Conservation (phyloP, 2,888 invertebrate genomes). For the Pheosia gnoma region DNA sequence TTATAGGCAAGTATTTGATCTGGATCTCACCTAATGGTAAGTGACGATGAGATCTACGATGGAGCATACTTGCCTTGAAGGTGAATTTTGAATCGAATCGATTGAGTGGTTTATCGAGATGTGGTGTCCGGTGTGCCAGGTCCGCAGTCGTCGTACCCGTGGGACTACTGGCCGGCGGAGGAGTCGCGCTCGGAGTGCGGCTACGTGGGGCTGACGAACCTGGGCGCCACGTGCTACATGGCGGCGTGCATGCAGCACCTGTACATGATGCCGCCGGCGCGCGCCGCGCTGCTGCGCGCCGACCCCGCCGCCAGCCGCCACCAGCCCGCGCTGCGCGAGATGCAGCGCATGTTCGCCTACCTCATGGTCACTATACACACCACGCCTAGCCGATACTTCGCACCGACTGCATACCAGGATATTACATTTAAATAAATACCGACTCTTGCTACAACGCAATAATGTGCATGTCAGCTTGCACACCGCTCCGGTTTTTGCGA, state of each 20-base stretch:
- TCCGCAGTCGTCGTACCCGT: conserved; percentile 93
- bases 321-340: conserved; percentile 91
- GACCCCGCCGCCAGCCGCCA: conserved; percentile 91
- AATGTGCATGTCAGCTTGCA: too few species aligned
- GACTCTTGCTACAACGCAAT: too few species aligned
- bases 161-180: conserved; percentile 99
- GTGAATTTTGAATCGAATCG: too few species aligned
- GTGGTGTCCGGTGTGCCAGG: conserved; percentile 59
- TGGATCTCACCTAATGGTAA: too few species aligned
- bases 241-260: conserved; percentile 98
- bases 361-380: conserved; percentile 83
- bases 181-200: conserved; percentile 97
- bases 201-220: conserved; percentile 96
- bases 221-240: conserved; percentile 99
- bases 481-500: too few species aligned
- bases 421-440: too few species aligned
- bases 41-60: too few species aligned
- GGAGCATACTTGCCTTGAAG: too few species aligned
- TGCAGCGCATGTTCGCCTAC: conserved; percentile 98
- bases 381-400: too few species aligned
- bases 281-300: conserved; percentile 91
- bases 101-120: too few species aligned
- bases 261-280: conserved; percentile 98
- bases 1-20: too few species aligned
- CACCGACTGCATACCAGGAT: too few species aligned